Evolutionary conservation across 2,113 vertebrate species (phyloP), one percentile per base, ranked within the genome.

Genomic region (Petaurus breviceps): DNA sequence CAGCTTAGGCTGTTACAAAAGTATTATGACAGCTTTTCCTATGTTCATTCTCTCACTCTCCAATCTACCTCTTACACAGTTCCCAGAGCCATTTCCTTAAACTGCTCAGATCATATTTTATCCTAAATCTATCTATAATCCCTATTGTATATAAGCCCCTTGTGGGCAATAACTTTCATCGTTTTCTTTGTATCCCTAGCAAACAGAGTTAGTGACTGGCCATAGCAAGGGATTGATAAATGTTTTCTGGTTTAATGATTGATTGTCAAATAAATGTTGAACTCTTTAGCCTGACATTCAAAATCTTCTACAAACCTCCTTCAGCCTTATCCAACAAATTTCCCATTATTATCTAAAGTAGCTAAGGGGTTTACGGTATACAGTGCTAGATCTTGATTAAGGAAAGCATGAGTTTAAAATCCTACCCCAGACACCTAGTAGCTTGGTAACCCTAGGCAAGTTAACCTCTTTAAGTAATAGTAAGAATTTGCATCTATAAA

Each of bases 171-270:
- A 8, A 77, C 68, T 77, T 77, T 77, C 10, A 31, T 61, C n/a
- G 7, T 61, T 77, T 84, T 43, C 7, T 22, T 84, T 43, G 1
- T 43, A 43, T 84, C 16, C 19, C 37, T 77, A 77, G 37, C 37
- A 77, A 77, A 43, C 5, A 22, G 5, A 77, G 8, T 22, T n/a
- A 37, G 2, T 68, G 24, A 1, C 16, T 95, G 11, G 49, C 43
- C 49, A 55, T 90, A 96, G 23, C 14, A 43, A 94, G 12, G 95
- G 55, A 55, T 46, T 14, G 92, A 57, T 92, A 90, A 90, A 31
- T 23, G 19, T 19, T n/a, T n/a, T 5, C 4, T n/a, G 4, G n/a
- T 77, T 77, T 37, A 77, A 68, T 37, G 14, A n/a, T 2, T 84
- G 68, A 43, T 84, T 84, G 6, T 23, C 68, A 43, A 84, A 84